Evolutionary conservation across 64 coral and sea anemone species (phyloP), one percentile per base, ranked within the genome.

Genomic region (Actinia tenebrosa): DNA sequence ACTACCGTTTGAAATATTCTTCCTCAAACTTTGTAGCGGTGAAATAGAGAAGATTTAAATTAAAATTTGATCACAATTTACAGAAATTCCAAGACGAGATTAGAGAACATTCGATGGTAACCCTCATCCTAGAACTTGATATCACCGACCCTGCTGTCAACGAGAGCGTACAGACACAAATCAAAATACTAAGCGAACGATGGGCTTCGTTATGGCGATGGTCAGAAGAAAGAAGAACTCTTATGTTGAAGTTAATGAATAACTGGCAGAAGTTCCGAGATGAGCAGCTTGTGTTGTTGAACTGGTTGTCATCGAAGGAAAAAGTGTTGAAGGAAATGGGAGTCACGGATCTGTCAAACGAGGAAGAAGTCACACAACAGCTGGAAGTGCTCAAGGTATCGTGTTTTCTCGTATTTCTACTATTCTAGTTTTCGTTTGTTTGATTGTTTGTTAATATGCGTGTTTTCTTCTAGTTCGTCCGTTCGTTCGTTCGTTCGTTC

Each of bases 191-290:
- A 17, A 90, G 85, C 44, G 89, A 87, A 61, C 68, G 91, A 47
- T 96, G 94, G 94, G 84, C 94, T 27, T 50, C 45, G 1, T 61
- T 92, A 18, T 96, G 94, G 94, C 89, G 82, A 30, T 96, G 94
- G 94, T 86, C 79, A 8, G 91, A 93, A 16, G 84, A 93, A 43
- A 87, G 88, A 16, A 90, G 88, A 30, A 89, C 88, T 23, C 91
- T 86, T 15, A 84, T 96, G 2, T 87, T 81, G 25, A 72, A 54
- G 4, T 63, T 89, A 10, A 89, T 93, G 84, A 85, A 60, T 55
- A 89, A 96, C 27, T 96, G 94, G 94, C 91, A 96, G 88, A 96
- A 87, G 81, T 97, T 93, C 20, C 91, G 94, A 72, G 94, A 97
- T 71, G 94, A 97, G 56, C 91, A 97, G 44, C 79, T 97, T 71